phyloP scores from a whole-genome alignment of 2,113 vertebrate species.

The Odontophorus gujanensis region DNA sequence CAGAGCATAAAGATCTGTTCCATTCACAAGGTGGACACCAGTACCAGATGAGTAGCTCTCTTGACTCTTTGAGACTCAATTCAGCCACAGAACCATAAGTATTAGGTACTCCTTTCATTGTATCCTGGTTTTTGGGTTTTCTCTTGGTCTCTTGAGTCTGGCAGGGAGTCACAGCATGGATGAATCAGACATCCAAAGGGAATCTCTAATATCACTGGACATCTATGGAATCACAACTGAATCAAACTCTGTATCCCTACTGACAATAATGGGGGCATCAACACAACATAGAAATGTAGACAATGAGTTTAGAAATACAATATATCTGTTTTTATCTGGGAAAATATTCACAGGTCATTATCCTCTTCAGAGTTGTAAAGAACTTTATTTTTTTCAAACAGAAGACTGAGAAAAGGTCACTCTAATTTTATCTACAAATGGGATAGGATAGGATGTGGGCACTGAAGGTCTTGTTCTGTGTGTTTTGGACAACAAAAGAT shows the following conservation, averaged over 20 bases:
- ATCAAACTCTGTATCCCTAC: neutral
- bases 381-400: neutral
- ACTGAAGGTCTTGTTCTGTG: neutral
- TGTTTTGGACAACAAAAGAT: neutral
- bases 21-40: neutral
- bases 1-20: neutral
- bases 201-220: neutral
- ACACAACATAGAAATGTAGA: fast-evolving
- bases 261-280: neutral
- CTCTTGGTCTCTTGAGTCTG: fast-evolving
- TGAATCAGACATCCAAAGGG: too few relatives aligned
- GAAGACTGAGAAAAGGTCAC: neutral
- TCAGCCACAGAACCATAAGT: neutral
- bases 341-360: neutral
- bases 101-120: neutral
- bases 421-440: neutral
- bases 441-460: neutral
- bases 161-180: neutral
- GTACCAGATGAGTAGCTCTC: neutral
- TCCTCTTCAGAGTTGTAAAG: neutral
- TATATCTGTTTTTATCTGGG: neutral
- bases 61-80: neutral
- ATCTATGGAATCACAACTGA: neutral
- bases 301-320: neutral
- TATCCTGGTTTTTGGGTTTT: neutral